Evolutionary conservation across 2,888 invertebrate genomes (phyloP).

Genomic region (Hydrotaea diabolus): DNA sequence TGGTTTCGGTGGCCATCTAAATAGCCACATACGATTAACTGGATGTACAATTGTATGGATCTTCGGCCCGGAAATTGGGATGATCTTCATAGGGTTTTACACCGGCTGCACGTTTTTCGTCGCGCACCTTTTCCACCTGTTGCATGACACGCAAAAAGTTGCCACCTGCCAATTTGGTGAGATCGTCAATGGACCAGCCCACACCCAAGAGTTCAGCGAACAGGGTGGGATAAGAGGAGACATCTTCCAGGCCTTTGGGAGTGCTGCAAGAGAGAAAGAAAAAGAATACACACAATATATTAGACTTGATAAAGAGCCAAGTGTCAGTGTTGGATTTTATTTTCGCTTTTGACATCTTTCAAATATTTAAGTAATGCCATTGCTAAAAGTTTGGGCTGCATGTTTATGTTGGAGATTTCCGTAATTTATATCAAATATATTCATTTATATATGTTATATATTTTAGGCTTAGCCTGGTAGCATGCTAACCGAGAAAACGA

Average conservation of each 20-base stretch:
- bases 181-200: conserved; percentile 90
- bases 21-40: conserved; percentile 77
- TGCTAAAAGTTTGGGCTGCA: not conserved
- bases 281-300: conserved; percentile 5
- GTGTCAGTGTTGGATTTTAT: not conserved
- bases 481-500: not conserved
- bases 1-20: conserved; percentile 40
- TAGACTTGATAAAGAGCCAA: not conserved
- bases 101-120: conserved; percentile 86
- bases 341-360: not conserved
- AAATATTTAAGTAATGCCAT: conserved; percentile 32
- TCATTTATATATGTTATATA: conserved; percentile 21
- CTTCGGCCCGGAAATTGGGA: conserved; percentile 80
- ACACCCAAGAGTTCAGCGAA: conserved; percentile 89
- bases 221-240: conserved; percentile 88
- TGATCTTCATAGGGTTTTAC: conserved; percentile 88
- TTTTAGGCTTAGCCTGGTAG: not conserved
- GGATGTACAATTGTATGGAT: conserved; percentile 81
- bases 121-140: conserved; percentile 86
- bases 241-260: conserved; percentile 90
- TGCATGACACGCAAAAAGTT: conserved; percentile 87
- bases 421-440: conserved; percentile 35
- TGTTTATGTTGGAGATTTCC: not conserved
- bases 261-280: conserved; percentile 82
- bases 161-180: conserved; percentile 88